phyloP scores from a whole-genome alignment of 2,797 vertebrate genomes.

The Nannoperca australis region DNA sequence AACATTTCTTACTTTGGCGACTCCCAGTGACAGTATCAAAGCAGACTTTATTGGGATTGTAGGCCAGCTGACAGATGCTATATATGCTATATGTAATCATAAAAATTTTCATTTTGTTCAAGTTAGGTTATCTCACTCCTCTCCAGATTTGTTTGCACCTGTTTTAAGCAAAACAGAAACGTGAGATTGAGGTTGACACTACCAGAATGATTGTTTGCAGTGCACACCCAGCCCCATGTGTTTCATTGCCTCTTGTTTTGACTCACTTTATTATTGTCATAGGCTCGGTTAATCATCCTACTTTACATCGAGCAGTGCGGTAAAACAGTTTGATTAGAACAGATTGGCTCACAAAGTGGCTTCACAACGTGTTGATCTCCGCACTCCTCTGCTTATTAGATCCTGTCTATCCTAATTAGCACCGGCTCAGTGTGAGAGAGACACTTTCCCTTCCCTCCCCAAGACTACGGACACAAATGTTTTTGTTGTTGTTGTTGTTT shows the following conservation, averaged over 20 bases:
- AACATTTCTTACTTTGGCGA: neutral
- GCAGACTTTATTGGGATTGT: neutral
- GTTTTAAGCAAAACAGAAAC: neutral
- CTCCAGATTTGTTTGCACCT: neutral
- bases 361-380: constrained; percentile 37
- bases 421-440: neutral
- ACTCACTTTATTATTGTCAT: constrained; percentile 13
- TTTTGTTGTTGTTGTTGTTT: neutral
- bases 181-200: neutral
- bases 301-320: neutral
- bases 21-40: neutral
- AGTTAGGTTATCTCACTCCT: neutral
- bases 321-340: constrained; percentile 45
- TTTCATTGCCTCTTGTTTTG: constrained; percentile 26
- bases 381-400: constrained; percentile 51
- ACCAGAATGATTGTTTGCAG: neutral
- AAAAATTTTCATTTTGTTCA: neutral
- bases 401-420: constrained; percentile 57
- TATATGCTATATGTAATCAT: neutral
- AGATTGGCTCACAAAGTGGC: constrained; percentile 58
- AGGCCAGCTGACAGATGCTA: neutral
- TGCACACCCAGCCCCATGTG: neutral
- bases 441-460: neutral
- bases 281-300: constrained; percentile 24
- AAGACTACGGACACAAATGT: neutral